Percentiles rank a stretch among this genome's conserved stretches.
Evolutionary conservation across 2,888 invertebrate genomes (phyloP).

Genomic region (Calameuta pallipes): DNA sequence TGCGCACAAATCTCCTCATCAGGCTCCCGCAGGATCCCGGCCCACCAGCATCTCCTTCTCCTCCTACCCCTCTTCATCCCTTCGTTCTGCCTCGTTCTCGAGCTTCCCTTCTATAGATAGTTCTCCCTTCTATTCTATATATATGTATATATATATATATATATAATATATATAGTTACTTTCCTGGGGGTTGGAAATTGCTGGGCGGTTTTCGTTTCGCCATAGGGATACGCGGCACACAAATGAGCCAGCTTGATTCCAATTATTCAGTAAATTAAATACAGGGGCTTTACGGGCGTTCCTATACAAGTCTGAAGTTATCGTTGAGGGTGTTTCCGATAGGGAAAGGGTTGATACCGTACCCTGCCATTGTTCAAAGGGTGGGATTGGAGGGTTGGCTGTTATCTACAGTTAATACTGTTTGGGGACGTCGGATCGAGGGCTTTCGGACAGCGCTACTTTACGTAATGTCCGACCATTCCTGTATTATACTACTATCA

Average conservation of each 20-base stretch:
- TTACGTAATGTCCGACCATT: not conserved
- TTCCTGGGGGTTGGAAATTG: slow-evolving; percentile 24
- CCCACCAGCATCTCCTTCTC: slow-evolving; percentile 24
- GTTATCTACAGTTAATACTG: slow-evolving; percentile 49
- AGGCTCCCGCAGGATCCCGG: slow-evolving; percentile 56
- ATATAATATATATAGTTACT: not conserved
- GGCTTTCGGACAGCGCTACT: slow-evolving; percentile 3
- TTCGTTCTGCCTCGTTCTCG: not conserved
- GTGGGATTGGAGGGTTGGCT: slow-evolving; percentile 27
- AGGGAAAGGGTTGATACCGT: slow-evolving; percentile 51
- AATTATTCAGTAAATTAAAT: slow-evolving; percentile 67
- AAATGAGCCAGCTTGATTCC: slow-evolving; percentile 66
- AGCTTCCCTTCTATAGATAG: not conserved
- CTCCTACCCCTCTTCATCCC: slow-evolving; percentile 3
- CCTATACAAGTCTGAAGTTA: slow-evolving; percentile 41
- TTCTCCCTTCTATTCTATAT: not conserved
- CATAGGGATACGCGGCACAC: slow-evolving; percentile 41
- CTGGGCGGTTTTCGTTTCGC: slow-evolving; percentile 24
- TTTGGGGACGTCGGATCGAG: slow-evolving; percentile 1
- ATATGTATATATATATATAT: not conserved
- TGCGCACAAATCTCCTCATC: slow-evolving; percentile 65
- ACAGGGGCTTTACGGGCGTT: slow-evolving; percentile 56
- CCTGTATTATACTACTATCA: not conserved
- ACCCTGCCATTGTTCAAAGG: slow-evolving; percentile 33
- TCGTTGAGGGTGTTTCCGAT: slow-evolving; percentile 36